Conservation (phyloP, 2,797 vertebrate species). For the Cossypha dichroa region DNA sequence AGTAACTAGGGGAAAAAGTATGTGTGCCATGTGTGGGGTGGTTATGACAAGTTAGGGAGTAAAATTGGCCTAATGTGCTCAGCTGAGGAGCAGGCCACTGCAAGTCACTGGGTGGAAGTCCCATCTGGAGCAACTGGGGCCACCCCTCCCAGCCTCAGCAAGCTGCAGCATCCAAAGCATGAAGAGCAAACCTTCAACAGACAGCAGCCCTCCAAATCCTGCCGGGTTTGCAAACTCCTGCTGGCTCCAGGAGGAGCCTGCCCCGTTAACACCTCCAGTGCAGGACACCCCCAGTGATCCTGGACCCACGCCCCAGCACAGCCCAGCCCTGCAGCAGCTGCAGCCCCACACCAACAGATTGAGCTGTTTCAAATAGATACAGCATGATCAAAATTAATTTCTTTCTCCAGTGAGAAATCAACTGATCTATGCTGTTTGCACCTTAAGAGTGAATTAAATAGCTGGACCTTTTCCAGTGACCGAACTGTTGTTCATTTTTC, state of each 20-base stretch:
- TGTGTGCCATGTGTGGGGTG: rapidly evolving
- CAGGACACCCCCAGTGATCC: background rate
- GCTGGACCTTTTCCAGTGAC: background rate
- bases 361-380: background rate
- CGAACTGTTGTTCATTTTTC: rapidly evolving
- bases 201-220: background rate
- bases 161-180: background rate
- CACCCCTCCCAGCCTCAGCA: background rate
- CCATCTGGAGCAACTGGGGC: background rate
- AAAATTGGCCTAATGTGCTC: background rate
- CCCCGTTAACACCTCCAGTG: rapidly evolving
- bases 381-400: background rate
- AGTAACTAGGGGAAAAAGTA: background rate
- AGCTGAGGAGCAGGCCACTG: background rate
- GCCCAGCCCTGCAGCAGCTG: background rate
- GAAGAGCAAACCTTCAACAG: background rate
- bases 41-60: background rate
- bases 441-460: background rate
- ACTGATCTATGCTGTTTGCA: background rate
- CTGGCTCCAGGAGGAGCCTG: background rate
- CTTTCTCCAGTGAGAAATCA: background rate
- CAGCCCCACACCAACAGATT: background rate
- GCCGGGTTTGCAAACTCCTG: rapidly evolving
- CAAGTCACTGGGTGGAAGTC: background rate
- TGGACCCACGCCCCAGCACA: background rate